Base-by-base conservation (phyloP, 2,797 vertebrate genomes). In the Pempheris klunzingeri region DNA sequence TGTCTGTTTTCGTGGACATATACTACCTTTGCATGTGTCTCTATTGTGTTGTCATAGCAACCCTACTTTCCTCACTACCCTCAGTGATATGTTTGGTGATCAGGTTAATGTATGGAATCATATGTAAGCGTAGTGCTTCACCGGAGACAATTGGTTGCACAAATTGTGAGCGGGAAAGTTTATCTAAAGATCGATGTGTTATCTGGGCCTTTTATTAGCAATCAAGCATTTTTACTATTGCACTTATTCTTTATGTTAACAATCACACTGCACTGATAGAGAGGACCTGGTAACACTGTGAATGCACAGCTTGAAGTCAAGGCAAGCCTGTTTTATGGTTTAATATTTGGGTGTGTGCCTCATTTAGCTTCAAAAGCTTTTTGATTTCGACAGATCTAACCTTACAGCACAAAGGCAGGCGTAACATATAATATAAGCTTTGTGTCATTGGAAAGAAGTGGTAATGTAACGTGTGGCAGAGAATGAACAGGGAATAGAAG, bases 31-130 rank as follows among this genome's bases (percentile, higher is more conserved):
- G 3, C 12, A 15, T 32, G 7, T 58, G n/a, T n/a, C n/a, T n/a
- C n/a, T n/a, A n/a, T n/a, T n/a, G n/a, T n/a, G 34, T 70, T 26
- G 7, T 14, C 3, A 15, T 43, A 50, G 9, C 26, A 54, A 46
- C 14, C 15, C 30, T 3, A 36, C 15, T 53, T 52, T n/a, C 12
- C 26, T n/a, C 4, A 14, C 1, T 20, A 24, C 3, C 7, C 22
- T 36, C 22, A 8, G 60, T 47, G 32, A 32, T 44, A 26, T 11
- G 15, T 46, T 57, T n/a, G 7, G 10, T 43, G 18, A 41, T n/a
- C 12, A 64, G 44, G 32, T 60, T 60, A 57, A 80, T 24, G 43
- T 66, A 39, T 46, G 18, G 28, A 76, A 39, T 24, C 7, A 10
- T 18, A 41, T 11, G 30, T 41, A 11, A 39, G 18, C 7, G 18